Evolutionary conservation across 2,113 vertebrate genomes (phyloP), one percentile per base, ranked within the genome.

Genomic region (Typhlomys cinereus): DNA sequence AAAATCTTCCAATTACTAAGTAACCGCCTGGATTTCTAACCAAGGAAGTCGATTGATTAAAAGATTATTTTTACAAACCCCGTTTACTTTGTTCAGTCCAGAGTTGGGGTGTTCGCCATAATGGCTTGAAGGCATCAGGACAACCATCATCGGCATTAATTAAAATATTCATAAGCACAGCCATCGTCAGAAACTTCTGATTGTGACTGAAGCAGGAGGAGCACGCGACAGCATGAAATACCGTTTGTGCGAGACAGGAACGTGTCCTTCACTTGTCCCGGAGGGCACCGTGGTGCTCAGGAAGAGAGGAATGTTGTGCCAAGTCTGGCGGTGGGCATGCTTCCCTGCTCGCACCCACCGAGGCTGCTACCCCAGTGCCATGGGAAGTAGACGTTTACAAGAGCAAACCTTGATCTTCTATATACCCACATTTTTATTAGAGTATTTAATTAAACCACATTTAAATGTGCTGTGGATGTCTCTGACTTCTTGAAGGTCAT

Each of bases 1-100:
- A 86, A 94, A 93, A 89, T 90, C 54, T 93, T 81, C 91, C 44
- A 90, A 67, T 94, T 92, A 91, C 75, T 85, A 96, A 94, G 21
- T 91, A 91, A 88, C 41, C 88, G 59, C 23, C 44, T 92, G 54
- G 73, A 89, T 93, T 95, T 93, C 82, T 93, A 96, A 69, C 64
- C 85, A 94, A 54, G 92, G 75, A 90, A 64, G 79, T 59, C 84
- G 76, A 88, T 95, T 92, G 74, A 95, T 93, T 88, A 93, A 95
- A 94, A 83, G 54, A 74, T 94, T 75, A 84, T 89, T 66, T 81
- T 69, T 48, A 59, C 31, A 85, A 94, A 31, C 34, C 34, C 36
- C 90, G 36, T 92, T 94, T 91, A 86, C 83, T 93, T 94, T 70
- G 46, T 76, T 88, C 61, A 91, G 29, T 85, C 74, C 36, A 91